Evolutionary conservation across 2,113 vertebrate genomes (phyloP).

Genomic region (Notothenia rossii): DNA sequence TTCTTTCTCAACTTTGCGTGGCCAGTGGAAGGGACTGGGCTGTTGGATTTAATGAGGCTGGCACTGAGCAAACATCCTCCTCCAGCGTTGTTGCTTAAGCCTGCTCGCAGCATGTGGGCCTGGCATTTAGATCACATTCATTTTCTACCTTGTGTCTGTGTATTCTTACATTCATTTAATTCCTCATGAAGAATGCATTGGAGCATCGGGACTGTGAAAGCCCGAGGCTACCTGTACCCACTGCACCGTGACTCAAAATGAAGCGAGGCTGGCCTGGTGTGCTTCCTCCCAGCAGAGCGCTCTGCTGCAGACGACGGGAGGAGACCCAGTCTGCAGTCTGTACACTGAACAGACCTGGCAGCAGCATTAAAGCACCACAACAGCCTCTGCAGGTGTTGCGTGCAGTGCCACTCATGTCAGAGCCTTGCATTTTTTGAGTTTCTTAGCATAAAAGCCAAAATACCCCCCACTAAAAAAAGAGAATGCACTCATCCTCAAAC

Average conservation of each 20-base stretch:
- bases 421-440: conserved; percentile 33
- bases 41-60: conserved; percentile 82
- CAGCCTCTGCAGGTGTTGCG: conserved; percentile 56
- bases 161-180: conserved; percentile 81
- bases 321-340: conserved; percentile 47
- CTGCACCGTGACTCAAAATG: conserved; percentile 64
- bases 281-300: conserved; percentile 55
- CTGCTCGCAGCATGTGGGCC: conserved; percentile 54
- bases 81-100: conserved; percentile 59
- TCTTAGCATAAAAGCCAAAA: conserved; percentile 33
- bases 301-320: conserved; percentile 56
- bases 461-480: conserved; percentile 22
- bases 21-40: conserved; percentile 60
- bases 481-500: conserved; percentile 21
- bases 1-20: conserved; percentile 70
- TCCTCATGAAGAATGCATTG: conserved; percentile 79
- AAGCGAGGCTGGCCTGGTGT: conserved; percentile 53
- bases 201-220: conserved; percentile 63
- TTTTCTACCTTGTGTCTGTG: conserved; percentile 70
- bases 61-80: conserved; percentile 80
- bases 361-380: conserved; percentile 50
- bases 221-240: conserved; percentile 61
- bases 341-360: conserved; percentile 54
- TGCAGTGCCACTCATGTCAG: conserved; percentile 45
- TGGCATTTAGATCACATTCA: conserved; percentile 82